Evolutionary conservation across 2,888 invertebrate species (phyloP), one percentile per base, ranked within the genome.

Genomic region (Stenolophus ochropezus): DNA sequence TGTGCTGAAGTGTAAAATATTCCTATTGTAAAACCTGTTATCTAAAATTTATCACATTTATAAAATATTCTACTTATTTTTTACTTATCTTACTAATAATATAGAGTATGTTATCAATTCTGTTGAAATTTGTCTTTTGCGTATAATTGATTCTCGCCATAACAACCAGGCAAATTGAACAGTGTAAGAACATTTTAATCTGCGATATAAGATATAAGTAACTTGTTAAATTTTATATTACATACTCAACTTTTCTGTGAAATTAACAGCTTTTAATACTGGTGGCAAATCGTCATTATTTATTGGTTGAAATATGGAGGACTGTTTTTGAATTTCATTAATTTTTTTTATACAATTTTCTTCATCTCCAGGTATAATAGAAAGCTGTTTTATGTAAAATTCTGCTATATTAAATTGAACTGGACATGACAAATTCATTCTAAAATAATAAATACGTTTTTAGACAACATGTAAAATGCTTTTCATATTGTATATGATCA

Each of bases 371-470:
- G 51, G 75, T 56, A 89, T 88, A 2, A 92, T 88, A 3, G 93
- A 92, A 82, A 93, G 86, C 61, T 91, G 91, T 61, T 91, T 90
- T 53, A 97, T 93, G 88, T 94, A 95, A 88, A 94, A 95, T 87
- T 97, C 97, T 0, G 96, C 96, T 1, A 95, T 94, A 88, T 96
- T 96, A 90, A 93, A 96, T 42, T 94, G 94, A 21, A 91, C 87
- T 0, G 96, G 96, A 86, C 94, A 93, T 83, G 90, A 90, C 85
- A 91, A 92, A 82, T 92, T 92, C 80, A 94, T 87, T 76, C 75
- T 75, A 8, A 53, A 75, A 75, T 5, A 75, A 14, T 18, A 71
- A n/a, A n/a, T n/a, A n/a, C n/a, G n/a, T n/a, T n/a, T n/a, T n/a
- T n/a, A n/a, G n/a, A n/a, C n/a, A n/a, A n/a, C n/a, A n/a, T n/a